Conservation (phyloP, 2,113 vertebrate species). For the Channa argus region DNA sequence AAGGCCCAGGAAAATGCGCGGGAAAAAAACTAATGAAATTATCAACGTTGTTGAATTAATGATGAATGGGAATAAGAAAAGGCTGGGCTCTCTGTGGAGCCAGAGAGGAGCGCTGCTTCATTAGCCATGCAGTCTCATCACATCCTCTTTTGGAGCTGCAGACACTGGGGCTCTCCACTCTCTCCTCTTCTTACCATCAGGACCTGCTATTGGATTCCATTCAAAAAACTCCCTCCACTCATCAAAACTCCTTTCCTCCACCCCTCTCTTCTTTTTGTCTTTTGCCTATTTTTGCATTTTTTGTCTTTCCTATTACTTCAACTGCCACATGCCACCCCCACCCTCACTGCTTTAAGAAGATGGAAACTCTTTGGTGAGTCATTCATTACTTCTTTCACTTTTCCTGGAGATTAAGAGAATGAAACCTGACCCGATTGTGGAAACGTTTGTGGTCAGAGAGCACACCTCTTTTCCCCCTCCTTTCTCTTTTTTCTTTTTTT, state of each 20-base stretch:
- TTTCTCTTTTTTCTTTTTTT: constrained; percentile 29
- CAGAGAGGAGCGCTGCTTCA: constrained; percentile 84
- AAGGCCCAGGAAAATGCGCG: constrained; percentile 82
- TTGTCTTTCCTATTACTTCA: constrained; percentile 48
- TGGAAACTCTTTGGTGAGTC: constrained; percentile 75
- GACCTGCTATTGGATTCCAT: constrained; percentile 89
- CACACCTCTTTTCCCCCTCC: constrained; percentile 39
- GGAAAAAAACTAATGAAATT: constrained; percentile 93
- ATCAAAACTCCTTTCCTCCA: constrained; percentile 47
- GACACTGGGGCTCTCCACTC: constrained; percentile 82
- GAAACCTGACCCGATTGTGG: constrained; percentile 54
- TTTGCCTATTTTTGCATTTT: constrained; percentile 7
- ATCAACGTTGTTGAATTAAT: constrained; percentile 99
- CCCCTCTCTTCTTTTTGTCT: constrained; percentile 16
- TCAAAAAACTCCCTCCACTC: constrained; percentile 77
- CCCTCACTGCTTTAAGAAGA: constrained; percentile 32
- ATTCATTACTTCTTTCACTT: constrained; percentile 65
- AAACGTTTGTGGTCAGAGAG: constrained; percentile 49
- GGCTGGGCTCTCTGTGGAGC: constrained; percentile 89
- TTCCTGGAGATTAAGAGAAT: constrained; percentile 53
- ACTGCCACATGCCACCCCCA: constrained; percentile 54
- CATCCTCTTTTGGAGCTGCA: constrained; percentile 89
- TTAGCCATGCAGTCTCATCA: constrained; percentile 95
- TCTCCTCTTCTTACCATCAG: constrained; percentile 76
- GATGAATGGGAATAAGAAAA: constrained; percentile 97